Evolutionary conservation across 2,113 vertebrate genomes (phyloP).

Genomic region (Xerus inauris): DNA sequence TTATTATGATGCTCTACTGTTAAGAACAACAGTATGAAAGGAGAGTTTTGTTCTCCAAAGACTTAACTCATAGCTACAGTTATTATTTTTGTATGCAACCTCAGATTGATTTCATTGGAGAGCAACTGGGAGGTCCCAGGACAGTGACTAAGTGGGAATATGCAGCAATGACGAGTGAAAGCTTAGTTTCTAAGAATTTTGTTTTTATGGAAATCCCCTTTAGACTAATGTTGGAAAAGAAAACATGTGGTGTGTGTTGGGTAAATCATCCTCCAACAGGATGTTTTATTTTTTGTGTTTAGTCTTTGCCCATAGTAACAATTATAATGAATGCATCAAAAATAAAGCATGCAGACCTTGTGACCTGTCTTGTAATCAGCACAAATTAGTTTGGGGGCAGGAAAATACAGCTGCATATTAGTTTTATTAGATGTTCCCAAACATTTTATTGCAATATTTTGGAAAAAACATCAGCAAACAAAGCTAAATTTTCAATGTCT

Average conservation of each 20-base stretch:
- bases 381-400: conserved; percentile 64
- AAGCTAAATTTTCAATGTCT: conserved; percentile 70
- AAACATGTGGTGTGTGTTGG: conserved; percentile 67
- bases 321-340: conserved; percentile 70
- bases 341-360: conserved; percentile 65
- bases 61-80: conserved; percentile 1
- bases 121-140: conserved; percentile 63
- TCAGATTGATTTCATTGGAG: conserved; percentile 59
- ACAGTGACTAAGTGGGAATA: conserved; percentile 67
- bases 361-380: conserved; percentile 75
- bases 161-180: conserved; percentile 31
- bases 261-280: conserved; percentile 66
- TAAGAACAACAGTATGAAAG: background rate
- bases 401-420: conserved; percentile 71
- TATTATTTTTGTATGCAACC: background rate
- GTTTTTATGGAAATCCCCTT: conserved; percentile 74
- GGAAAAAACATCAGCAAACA: conserved; percentile 56
- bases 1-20: background rate
- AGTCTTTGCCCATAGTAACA: conserved; percentile 78
- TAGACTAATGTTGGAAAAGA: conserved; percentile 54
- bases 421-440: conserved; percentile 81
- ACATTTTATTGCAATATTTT: conserved; percentile 73
- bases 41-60: conserved; percentile 10
- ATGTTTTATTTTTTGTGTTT: conserved; percentile 79
- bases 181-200: conserved; percentile 66